These are phyloP conservation scores for Horisme vitalbata DNA, from an alignment of 2,888 invertebrate species.

Conservation along the genomic window DNA sequence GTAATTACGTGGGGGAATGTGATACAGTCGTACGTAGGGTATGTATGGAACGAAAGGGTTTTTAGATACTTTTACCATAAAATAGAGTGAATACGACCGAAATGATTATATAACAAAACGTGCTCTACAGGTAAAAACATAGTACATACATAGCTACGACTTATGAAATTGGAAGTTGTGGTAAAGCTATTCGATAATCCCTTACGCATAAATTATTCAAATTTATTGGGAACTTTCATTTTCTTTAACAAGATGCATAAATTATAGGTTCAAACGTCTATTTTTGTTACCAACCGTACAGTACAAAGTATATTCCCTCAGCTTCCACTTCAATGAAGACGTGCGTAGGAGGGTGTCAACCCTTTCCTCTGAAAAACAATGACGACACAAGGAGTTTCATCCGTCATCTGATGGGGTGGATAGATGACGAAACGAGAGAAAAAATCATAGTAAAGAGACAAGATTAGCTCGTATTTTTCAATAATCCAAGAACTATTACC, in stretches of 20 bases:
- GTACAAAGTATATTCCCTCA: constrained; percentile 43
- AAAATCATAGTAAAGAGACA: constrained; percentile 42
- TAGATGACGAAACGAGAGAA: constrained; percentile 42
- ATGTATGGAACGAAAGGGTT: constrained; percentile 54
- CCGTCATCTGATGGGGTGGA: constrained; percentile 48
- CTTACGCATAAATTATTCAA: constrained; percentile 2
- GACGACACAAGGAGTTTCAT: constrained; percentile 58
- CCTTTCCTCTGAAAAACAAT: constrained; percentile 67
- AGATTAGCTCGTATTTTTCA: no score
- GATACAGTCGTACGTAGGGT: constrained; percentile 60
- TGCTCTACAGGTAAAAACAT: neutral
- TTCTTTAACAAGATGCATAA: constrained; percentile 2
- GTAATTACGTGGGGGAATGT: constrained; percentile 69
- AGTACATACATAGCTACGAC: neutral
- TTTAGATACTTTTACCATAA: constrained; percentile 29
- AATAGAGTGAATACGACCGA: constrained; percentile 22
- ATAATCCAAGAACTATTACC: no score
- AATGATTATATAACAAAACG: constrained; percentile 10
- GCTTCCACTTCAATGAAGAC: constrained; percentile 70
- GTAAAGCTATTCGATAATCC: constrained; percentile 11
- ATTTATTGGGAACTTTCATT: constrained; percentile 7
- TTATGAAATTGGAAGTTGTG: constrained; percentile 15
- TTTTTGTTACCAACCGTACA: constrained; percentile 19
- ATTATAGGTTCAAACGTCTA: neutral
- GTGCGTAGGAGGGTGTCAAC: constrained; percentile 74